Conservation (phyloP, 2,888 invertebrate species). For the Sphaerophoria rueppellii region DNA sequence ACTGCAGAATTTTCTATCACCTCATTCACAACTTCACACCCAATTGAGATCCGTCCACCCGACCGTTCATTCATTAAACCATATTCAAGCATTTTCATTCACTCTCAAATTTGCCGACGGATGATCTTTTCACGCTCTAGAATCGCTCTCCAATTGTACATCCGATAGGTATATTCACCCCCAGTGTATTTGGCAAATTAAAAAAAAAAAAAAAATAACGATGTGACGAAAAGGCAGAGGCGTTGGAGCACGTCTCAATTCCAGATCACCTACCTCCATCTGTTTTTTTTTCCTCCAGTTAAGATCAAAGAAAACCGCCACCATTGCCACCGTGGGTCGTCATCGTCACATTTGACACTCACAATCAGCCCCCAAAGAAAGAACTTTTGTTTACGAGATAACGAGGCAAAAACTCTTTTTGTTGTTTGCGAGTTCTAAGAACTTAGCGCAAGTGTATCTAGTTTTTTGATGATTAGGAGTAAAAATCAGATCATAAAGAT, state of each 20-base stretch:
- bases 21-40: constrained; percentile 72
- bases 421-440: constrained; percentile 48
- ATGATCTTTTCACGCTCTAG: constrained; percentile 48
- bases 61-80: constrained; percentile 65
- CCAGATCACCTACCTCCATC: constrained; percentile 58
- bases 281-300: constrained; percentile 43
- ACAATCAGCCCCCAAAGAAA: constrained; percentile 35
- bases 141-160: not conserved
- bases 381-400: constrained; percentile 52
- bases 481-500: constrained; percentile 56
- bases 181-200: constrained; percentile 38
- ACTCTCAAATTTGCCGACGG: constrained; percentile 14
- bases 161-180: constrained; percentile 16
- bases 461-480: no score
- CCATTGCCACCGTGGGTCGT: constrained; percentile 42
- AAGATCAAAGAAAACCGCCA: constrained; percentile 63
- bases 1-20: constrained; percentile 60
- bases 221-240: constrained; percentile 25
- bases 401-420: constrained; percentile 32
- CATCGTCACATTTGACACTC: constrained; percentile 57
- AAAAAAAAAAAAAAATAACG: constrained; percentile 10
- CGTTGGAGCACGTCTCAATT: constrained; percentile 65
- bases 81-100: constrained; percentile 56
- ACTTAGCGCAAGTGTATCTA: constrained; percentile 19
- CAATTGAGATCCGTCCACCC: constrained; percentile 68